These are phyloP conservation scores for Onchidella celtica DNA, from an alignment of 2,888 invertebrate species.

Conservation along the genomic window DNA sequence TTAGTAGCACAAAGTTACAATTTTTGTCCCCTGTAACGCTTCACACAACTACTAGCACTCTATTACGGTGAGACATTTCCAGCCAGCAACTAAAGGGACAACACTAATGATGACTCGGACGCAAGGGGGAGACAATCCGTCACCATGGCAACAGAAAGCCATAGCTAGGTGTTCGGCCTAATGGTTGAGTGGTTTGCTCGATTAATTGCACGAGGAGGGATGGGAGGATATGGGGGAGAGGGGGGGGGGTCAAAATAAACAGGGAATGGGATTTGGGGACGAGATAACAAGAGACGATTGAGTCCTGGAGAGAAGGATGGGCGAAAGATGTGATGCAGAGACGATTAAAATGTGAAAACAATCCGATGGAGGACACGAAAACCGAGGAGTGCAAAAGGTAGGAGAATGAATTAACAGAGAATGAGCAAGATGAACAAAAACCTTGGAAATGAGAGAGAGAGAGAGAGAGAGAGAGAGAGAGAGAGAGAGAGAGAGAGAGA, in stretches of 20 bases:
- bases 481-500: background rate
- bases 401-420: background rate
- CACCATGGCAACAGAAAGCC: slow-evolving; percentile 42
- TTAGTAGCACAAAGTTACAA: no score
- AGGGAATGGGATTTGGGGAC: background rate
- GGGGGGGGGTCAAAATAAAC: background rate
- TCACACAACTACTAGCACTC: no score
- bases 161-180: slow-evolving; percentile 30
- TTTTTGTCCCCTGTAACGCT: no score
- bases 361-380: background rate
- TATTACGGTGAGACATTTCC: no score
- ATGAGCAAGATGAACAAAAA: background rate
- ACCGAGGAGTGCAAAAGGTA: background rate
- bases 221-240: background rate
- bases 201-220: slow-evolving; percentile 31
- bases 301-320: no score
- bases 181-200: slow-evolving; percentile 29
- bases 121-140: slow-evolving; percentile 30
- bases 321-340: background rate
- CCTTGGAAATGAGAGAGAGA: background rate
- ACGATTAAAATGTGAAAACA: background rate
- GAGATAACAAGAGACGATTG: background rate
- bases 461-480: background rate
- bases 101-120: slow-evolving; percentile 29
- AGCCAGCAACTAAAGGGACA: slow-evolving; percentile 26